Base-by-base conservation (phyloP, 1,140 invertebrate genomes). In the Lordiphosa clarofinis region DNA sequence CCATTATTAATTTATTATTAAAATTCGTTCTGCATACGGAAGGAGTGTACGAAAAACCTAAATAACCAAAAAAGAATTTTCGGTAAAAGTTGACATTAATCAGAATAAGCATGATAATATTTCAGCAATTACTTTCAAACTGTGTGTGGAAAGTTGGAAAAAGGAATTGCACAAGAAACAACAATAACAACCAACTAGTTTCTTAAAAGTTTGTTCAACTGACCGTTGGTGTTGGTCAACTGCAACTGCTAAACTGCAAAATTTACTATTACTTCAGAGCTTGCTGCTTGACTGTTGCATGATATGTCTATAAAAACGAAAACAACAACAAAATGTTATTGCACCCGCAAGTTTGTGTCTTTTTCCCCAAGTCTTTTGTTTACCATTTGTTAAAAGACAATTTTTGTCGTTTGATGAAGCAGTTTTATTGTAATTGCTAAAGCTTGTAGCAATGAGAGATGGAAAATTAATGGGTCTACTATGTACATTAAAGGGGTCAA, bases 341-440 rank as follows among this genome's bases (percentile, higher is more conserved):
- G 39, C 53, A 43, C 56, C 53, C 55, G 62, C 72, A 56, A 81
- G 72, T 79, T 70, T 82, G 76, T 81, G 53, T 61, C 72, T 72
- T 64, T 43, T 58, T 8, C 28, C 28, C 28, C 7, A 76, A 82
- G 76, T 76, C 76, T 75, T 81, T 76, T 59, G 76, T 82, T 82
- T 73, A 56, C 59, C 55, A 37, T 49, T 48, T 44, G 15, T 15
- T 37, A 9, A 13, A 36, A 19, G 15, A 43, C 38, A n/a, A 10
- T 48, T 31, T 46, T 56, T 49, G 37, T 42, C 35, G 28, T 53
- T 21, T 24, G 36, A n/a, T 39, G 24, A 31, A 31, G 28, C 28
- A 31, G 13, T 37, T 46, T 54, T 54, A 49, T 50, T 53, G 42
- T 54, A 44, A n/a, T 13, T 38, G 42, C 24, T 35, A 13, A 46